Conservation (phyloP, 2,797 vertebrate species). For the Halcyon smyrnensis region DNA sequence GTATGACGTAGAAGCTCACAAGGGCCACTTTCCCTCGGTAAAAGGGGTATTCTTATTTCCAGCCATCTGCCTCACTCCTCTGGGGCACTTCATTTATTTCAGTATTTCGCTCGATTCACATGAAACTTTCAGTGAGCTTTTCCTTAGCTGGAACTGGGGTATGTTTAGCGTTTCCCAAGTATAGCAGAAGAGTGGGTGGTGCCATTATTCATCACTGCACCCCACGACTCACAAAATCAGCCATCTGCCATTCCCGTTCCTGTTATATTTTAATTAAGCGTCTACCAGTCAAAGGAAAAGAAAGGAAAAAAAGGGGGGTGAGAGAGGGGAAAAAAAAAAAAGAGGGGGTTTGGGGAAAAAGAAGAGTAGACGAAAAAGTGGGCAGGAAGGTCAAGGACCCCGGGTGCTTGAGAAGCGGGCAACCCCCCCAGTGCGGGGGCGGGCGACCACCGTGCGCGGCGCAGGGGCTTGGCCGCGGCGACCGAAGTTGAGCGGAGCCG, state of each 20-base stretch:
- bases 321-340: not conserved
- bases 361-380: not conserved
- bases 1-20: not conserved
- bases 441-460: not conserved
- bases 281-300: constrained; percentile 63
- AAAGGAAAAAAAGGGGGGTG: not conserved
- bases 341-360: not conserved
- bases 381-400: not conserved
- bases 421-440: not conserved
- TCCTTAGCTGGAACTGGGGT: constrained; percentile 38
- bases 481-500: not conserved
- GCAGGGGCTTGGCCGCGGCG: not conserved
- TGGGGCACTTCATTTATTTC: not conserved
- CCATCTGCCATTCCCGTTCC: constrained; percentile 78
- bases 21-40: not conserved
- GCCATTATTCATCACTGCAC: constrained; percentile 79
- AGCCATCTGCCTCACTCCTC: not conserved
- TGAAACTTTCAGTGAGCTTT: constrained; percentile 70
- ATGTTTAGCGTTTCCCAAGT: constrained; percentile 60
- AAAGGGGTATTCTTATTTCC: not conserved
- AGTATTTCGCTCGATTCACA: not conserved
- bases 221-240: constrained; percentile 75
- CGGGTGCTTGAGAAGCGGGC: not conserved
- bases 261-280: constrained; percentile 77
- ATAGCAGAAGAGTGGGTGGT: constrained; percentile 72